Evolutionary conservation across 2,113 vertebrate species (phyloP).

Genomic region (Otus sunia): DNA sequence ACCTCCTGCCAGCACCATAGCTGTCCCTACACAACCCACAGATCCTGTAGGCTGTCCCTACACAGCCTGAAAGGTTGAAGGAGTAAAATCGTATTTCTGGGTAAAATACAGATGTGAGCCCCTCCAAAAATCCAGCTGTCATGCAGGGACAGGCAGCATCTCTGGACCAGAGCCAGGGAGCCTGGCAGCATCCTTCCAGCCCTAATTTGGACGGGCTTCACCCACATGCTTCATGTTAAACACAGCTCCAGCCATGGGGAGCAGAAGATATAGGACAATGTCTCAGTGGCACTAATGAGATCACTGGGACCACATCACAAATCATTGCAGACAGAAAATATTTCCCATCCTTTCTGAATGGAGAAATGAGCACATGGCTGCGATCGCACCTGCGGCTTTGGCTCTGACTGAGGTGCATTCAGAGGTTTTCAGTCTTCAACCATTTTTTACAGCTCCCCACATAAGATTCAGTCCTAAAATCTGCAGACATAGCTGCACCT

Average conservation of each 20-base stretch:
- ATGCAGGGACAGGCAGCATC: neutral
- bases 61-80: neutral
- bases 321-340: neutral
- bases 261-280: neutral
- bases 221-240: neutral
- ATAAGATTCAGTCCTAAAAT: neutral
- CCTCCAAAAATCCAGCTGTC: neutral
- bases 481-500: neutral
- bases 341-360: neutral
- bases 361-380: rapidly evolving
- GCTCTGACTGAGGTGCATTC: neutral
- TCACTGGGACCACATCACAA: neutral
- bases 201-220: neutral
- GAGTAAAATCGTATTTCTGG: neutral
- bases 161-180: neutral
- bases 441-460: neutral
- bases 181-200: neutral
- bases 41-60: neutral
- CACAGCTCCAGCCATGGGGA: neutral
- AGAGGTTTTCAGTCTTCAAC: neutral
- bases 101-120: neutral
- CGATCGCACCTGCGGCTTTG: rapidly evolving
- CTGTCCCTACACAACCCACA: neutral
- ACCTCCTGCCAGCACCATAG: neutral
- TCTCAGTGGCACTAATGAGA: neutral